A percentile compares a stretch with the other conserved stretches of the same genome.
Evolutionary conservation across 2,888 invertebrate species (phyloP).

Genomic region (Caenorhabditis japonica): DNA sequence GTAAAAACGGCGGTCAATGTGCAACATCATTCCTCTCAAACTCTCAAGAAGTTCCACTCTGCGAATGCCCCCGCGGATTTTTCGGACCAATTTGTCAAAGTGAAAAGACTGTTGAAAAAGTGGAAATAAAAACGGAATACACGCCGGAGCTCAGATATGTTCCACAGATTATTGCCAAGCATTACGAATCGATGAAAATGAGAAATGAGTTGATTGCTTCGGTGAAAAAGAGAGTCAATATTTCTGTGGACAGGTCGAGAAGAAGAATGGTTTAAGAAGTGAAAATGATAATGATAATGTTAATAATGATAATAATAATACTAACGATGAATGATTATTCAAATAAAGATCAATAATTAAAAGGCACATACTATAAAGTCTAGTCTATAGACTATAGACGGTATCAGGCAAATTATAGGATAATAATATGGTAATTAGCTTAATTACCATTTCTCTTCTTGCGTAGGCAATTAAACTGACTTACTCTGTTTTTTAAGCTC

Average conservation of each 20-base stretch:
- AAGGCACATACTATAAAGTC: no score
- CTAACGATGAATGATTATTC: no score
- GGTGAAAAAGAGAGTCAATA: slow-evolving; percentile 1
- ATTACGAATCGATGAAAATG: neutral
- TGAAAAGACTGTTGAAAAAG: neutral
- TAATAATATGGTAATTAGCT: no score
- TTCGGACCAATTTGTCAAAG: neutral
- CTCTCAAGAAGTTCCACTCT: neutral
- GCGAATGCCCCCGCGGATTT: slow-evolving; percentile 7
- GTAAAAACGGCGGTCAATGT: slow-evolving; percentile 2
- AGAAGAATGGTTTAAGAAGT: neutral
- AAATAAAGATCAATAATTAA: no score
- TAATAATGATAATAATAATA: no score
- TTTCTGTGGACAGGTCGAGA: neutral
- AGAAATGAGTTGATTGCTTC: slow-evolving; percentile 1
- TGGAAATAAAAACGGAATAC: neutral
- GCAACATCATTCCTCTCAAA: neutral
- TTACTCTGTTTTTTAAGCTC: no score
- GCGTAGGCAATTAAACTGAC: no score
- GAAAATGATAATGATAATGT: neutral
- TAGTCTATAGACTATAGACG: no score
- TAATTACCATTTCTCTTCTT: no score
- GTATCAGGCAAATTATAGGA: no score
- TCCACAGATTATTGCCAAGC: slow-evolving; percentile 4
- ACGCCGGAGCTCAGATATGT: slow-evolving; percentile 7